phyloP scores from a whole-genome alignment of 2,113 vertebrate species.

The Recurvirostra avosetta region DNA sequence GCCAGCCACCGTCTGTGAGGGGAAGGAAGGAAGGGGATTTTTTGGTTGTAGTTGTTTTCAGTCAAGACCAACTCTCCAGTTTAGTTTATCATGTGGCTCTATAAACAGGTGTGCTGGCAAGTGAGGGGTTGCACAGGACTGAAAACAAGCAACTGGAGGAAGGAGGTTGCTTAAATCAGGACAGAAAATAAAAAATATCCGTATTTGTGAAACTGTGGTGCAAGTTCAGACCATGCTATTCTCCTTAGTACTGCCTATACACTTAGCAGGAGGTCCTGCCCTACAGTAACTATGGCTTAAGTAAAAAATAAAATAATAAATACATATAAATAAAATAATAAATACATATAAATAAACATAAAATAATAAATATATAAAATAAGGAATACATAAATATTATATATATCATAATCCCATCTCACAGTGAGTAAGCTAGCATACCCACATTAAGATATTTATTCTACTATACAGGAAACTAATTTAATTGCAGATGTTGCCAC shows the following conservation, averaged over 20 bases:
- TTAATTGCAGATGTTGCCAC: neutral
- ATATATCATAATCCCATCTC: neutral
- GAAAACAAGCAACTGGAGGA: neutral
- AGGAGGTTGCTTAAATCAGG: neutral
- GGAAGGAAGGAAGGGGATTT: neutral
- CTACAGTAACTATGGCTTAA: neutral
- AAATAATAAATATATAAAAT: neutral
- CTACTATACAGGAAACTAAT: neutral
- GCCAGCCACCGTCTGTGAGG: neutral
- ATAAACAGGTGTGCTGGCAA: neutral
- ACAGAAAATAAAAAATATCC: neutral
- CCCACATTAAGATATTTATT: neutral
- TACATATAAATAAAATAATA: neutral
- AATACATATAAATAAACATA: neutral
- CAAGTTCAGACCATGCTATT: neutral
- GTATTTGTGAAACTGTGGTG: neutral
- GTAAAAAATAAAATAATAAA: neutral
- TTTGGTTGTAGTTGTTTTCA: neutral
- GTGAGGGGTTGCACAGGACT: neutral
- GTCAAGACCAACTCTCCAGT: neutral
- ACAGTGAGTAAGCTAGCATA: neutral
- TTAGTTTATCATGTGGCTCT: neutral
- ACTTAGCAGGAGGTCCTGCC: neutral
- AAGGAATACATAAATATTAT: neutral
- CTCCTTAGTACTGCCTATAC: neutral